These are phyloP conservation scores for Melanotus villosus DNA, from an alignment of 2,888 invertebrate genomes.

Conservation along the genomic window DNA sequence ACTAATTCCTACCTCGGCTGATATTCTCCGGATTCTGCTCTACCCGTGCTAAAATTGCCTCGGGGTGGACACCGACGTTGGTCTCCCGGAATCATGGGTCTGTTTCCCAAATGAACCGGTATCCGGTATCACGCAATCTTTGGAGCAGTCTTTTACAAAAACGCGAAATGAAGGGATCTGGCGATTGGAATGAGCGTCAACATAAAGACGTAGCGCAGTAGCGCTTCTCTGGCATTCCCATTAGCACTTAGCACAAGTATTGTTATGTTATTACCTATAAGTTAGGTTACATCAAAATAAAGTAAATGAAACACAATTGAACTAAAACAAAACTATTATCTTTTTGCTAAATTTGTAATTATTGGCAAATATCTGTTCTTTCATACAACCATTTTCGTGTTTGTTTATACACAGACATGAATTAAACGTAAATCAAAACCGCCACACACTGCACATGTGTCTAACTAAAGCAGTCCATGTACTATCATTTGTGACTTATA, in stretches of 20 bases:
- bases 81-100: not conserved
- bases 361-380: not conserved
- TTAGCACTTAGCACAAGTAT: too few species aligned
- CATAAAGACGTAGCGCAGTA: not conserved
- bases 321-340: not conserved
- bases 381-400: not conserved
- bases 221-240: not conserved
- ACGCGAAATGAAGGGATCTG: not conserved
- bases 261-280: too few species aligned
- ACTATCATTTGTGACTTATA: too few species aligned
- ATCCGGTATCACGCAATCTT: too few species aligned
- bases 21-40: slow-evolving; percentile 5
- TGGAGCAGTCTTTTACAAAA: not conserved
- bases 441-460: too few species aligned
- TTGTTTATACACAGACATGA: too few species aligned
- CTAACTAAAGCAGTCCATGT: too few species aligned
- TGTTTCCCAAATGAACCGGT: too few species aligned
- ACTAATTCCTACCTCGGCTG: slow-evolving; percentile 14
- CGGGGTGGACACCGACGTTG: slow-evolving; percentile 1
- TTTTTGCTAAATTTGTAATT: not conserved
- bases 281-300: slow-evolving; percentile 8
- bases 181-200: slow-evolving; percentile 1
- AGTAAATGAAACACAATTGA: not conserved
- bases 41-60: not conserved
- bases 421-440: too few species aligned